Base-by-base conservation (phyloP, 2,797 vertebrate genomes). In the Bothrops alternatus region DNA sequence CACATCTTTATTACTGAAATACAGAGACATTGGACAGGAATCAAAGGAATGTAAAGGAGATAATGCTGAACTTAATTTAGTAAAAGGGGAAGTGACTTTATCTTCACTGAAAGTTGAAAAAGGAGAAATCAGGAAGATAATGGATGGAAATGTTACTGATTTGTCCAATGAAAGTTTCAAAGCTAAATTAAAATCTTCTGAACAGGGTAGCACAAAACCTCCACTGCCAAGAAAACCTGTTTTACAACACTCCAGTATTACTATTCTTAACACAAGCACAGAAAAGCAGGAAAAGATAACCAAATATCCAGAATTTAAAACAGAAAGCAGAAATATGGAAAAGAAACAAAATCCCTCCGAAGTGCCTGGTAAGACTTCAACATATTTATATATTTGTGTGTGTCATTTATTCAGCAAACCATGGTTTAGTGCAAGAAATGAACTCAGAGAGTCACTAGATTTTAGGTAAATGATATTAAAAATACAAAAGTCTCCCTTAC, bases 1-100 rank as follows among this genome's bases (percentile, higher is more conserved):
- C 93, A 99, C 98, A 0, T 98, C 98, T 2, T 97, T 98, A 86
- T 98, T 98, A 1, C 91, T 98, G 69, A 98, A 96, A 96, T 96
- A 97, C 6, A 97, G 95, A 63, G 98, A 98, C 0, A 94, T 95
- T 4, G 94, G 95, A 13, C 90, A 95, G 18, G 98, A 98, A 65
- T 93, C 95, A 37, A 98, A 95, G 73, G 97, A 90, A 10, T 4
- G 94, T 63, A 98, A 98, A 96, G 97, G 96, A 87, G 95, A 97
- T 92, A 98, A 98, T 86, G 97, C 97, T 0, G 98, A 98, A 92
- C 92, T 97, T 93, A 93, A 95, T 94, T 86, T 97, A 87, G 97
- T 97, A 94, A 97, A 95, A 0, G 95, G 95, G 69, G 94, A 91
- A 3, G 93, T 95, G 89, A 6, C 95, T 86, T 93, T 94, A 56